Evolutionary conservation across 1,140 invertebrate genomes (phyloP), one percentile per base, ranked within the genome.

Genomic region (Orussus abietinus): DNA sequence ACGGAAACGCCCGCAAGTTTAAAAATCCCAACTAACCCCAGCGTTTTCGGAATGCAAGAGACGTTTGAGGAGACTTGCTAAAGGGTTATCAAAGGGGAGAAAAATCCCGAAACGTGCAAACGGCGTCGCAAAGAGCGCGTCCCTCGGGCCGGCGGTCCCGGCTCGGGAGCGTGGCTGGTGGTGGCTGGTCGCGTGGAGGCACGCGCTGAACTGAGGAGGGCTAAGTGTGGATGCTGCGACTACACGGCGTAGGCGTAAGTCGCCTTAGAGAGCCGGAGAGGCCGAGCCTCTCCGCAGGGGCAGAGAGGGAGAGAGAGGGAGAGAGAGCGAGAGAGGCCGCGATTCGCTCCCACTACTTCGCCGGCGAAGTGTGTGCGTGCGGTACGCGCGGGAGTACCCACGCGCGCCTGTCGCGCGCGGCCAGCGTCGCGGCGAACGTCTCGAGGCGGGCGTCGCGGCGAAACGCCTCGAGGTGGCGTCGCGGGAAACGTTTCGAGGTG

Each of bases 181-280:
- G 66, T 69, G 66, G 68, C 60, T 69, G 68, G 68, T 68, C 70
- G 70, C 67, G 70, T 73, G 67, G 67, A 71, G 67, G 70, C 67
- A 72, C 69, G 70, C 69, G 70, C 66, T 68, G 62, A 58, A 69
- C 69, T 69, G 69, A 46, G 64, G 58, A 62, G 64, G 57, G 62
- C 62, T 61, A 69, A 72, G 66, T 69, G 69, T 69, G 66, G 69
- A 72, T 69, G 66, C 66, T 69, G 66, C 64, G 59, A 64, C 66
- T 66, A 67, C 61, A 64, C 59, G 66, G 69, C 59, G 69, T 71
- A 69, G 67, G 67, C 69, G 69, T 70, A 57, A 59, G 62, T 63
- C 54, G 62, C 53, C 58, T 60, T 57, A 65, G 57, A 62, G n/a
- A n/a, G n/a, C n/a, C n/a, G n/a, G n/a, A n/a, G n/a, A n/a, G n/a